Evolutionary conservation across 2,113 vertebrate genomes (phyloP).

Genomic region (Eolophus roseicapilla): DNA sequence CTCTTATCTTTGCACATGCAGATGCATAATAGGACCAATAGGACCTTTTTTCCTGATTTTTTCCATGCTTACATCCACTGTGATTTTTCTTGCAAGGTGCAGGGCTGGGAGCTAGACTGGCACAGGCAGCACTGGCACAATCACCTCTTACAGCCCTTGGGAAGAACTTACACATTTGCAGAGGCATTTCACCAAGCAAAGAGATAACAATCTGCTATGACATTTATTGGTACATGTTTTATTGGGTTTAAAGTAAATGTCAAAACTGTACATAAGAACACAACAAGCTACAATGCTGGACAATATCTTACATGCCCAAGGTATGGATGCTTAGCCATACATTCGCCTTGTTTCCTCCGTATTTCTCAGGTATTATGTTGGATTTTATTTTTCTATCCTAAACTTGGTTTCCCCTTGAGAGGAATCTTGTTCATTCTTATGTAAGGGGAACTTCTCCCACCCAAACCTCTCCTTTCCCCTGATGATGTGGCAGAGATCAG

Average conservation of each 20-base stretch:
- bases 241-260: background rate
- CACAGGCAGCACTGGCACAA: background rate
- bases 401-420: background rate
- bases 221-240: background rate
- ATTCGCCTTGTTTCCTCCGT: background rate
- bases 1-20: background rate
- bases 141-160: fast-evolving
- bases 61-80: background rate
- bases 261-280: background rate
- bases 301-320: background rate
- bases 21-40: background rate
- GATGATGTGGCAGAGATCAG: fast-evolving
- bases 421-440: background rate
- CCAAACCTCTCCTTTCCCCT: background rate
- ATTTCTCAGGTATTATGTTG: background rate
- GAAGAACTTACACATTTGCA: background rate
- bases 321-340: background rate
- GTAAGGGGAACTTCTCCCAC: background rate
- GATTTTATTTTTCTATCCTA: background rate
- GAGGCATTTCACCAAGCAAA: background rate
- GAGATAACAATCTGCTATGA: background rate
- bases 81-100: background rate
- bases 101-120: background rate
- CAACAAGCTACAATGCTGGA: background rate
- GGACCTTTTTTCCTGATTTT: background rate